phyloP scores from a whole-genome alignment of 2,888 invertebrate genomes.

The Lasius fuliginosus region DNA sequence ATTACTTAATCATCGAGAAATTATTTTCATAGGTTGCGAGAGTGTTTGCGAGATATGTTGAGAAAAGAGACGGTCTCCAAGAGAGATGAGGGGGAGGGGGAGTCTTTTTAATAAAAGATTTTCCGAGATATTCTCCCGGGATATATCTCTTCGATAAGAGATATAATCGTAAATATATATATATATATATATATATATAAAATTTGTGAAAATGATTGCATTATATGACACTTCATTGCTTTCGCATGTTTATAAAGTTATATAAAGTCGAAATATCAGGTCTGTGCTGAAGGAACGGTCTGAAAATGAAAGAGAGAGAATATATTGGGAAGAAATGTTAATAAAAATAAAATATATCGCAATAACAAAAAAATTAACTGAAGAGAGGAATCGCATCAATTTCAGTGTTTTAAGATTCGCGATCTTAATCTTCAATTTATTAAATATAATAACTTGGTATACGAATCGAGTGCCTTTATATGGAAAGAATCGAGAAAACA shows the following conservation, averaged over 20 bases:
- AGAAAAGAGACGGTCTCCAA: background rate
- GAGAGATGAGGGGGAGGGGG: slow-evolving; percentile 1
- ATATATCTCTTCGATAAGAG: background rate
- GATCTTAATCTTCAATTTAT: slow-evolving; percentile 9
- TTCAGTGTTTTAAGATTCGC: background rate
- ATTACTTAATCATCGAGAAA: slow-evolving; percentile 42
- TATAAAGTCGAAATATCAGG: background rate
- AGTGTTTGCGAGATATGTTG: slow-evolving; percentile 1
- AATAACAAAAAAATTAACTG: background rate
- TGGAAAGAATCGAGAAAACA: slow-evolving; percentile 5
- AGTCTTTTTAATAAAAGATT: slow-evolving; percentile 34
- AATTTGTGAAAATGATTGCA: background rate
- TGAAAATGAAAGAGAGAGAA: background rate
- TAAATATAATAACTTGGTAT: slow-evolving; percentile 30
- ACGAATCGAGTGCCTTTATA: slow-evolving; percentile 29
- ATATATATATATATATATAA: background rate
- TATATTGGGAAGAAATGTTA: background rate
- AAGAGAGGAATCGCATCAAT: background rate
- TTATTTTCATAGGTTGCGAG: slow-evolving; percentile 28
- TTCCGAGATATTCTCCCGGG: background rate
- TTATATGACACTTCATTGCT: background rate
- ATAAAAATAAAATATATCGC: slow-evolving; percentile 11
- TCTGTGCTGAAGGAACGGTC: background rate
- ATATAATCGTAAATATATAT: background rate
- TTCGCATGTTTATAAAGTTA: background rate